Percentiles rank a stretch among this genome's conserved stretches.
These are phyloP conservation scores for Psittacula cyanocephala DNA, from an alignment of 2,113 vertebrate species.

Conservation along the genomic window DNA sequence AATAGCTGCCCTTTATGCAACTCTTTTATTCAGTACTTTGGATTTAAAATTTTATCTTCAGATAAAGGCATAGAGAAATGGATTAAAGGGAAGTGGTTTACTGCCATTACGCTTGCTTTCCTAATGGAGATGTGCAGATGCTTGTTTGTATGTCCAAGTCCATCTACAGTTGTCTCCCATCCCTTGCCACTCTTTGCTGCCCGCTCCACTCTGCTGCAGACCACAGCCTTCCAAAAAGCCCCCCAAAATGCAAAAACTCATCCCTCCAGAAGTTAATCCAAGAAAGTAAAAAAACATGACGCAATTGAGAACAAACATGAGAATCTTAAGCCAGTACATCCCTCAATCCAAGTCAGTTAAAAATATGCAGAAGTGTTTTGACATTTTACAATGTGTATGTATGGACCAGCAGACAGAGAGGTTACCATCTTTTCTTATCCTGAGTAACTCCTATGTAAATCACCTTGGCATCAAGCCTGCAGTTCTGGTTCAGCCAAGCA, in stretches of 20 bases:
- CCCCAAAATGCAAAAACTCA: not conserved
- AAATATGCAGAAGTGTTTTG: not conserved
- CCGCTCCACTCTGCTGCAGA: not conserved
- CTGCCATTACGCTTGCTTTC: not conserved
- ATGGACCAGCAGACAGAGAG: not conserved
- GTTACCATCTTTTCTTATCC: not conserved
- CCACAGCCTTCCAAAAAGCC: not conserved
- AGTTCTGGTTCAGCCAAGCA: not conserved
- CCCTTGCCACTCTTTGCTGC: not conserved
- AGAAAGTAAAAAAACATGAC: not conserved
- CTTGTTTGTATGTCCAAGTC: not conserved
- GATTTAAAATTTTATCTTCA: constrained; percentile 22
- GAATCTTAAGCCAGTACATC: not conserved
- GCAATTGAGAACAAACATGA: not conserved
- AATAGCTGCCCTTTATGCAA: not conserved
- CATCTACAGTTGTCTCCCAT: not conserved
- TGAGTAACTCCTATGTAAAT: not conserved
- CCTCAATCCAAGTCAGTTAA: not conserved
- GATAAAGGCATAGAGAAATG: not conserved
- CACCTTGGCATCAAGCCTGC: not conserved
- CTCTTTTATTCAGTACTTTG: not conserved
- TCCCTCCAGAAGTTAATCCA: not conserved
- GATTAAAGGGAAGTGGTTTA: not conserved
- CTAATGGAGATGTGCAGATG: not conserved
- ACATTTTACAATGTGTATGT: not conserved